Evolutionary conservation across 1,140 invertebrate species (phyloP).

Genomic region (Oryctes rhinoceros): DNA sequence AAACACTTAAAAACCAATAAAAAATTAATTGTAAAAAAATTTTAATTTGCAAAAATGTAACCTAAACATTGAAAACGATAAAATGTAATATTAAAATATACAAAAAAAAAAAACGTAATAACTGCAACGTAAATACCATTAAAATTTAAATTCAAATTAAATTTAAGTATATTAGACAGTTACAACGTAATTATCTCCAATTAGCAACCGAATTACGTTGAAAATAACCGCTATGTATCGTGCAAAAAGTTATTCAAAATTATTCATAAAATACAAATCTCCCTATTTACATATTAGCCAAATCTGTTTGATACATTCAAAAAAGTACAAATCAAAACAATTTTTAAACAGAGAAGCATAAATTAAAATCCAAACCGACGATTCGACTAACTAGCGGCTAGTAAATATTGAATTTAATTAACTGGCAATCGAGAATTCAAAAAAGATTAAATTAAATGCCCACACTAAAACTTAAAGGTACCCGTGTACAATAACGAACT

Average conservation of each 20-base stretch:
- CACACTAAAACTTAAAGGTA: conserved; percentile 8
- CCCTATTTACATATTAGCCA: not conserved
- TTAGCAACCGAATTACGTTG: no score
- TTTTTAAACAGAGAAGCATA: not conserved
- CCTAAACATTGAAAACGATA: no score
- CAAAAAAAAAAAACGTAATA: no score
- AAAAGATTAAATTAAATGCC: conserved; percentile 6
- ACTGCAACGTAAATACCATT: no score
- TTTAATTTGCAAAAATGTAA: no score
- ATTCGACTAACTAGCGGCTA: not conserved
- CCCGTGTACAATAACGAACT: not conserved
- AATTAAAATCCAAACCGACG: not conserved
- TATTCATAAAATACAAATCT: not conserved
- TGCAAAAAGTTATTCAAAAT: not conserved
- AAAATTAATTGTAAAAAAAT: no score
- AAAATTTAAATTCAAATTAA: no score
- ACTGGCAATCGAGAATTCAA: not conserved
- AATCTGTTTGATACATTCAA: not conserved
- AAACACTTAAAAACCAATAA: no score
- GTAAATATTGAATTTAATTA: conserved; percentile 16
- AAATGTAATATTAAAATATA: no score
- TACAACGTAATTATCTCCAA: no score
- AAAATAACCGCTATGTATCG: not conserved
- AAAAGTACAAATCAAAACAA: not conserved
- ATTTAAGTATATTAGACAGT: no score